Evolutionary conservation across 2,797 vertebrate genomes (phyloP), one percentile per base, ranked within the genome.

Genomic region (Esox masquinongy): DNA sequence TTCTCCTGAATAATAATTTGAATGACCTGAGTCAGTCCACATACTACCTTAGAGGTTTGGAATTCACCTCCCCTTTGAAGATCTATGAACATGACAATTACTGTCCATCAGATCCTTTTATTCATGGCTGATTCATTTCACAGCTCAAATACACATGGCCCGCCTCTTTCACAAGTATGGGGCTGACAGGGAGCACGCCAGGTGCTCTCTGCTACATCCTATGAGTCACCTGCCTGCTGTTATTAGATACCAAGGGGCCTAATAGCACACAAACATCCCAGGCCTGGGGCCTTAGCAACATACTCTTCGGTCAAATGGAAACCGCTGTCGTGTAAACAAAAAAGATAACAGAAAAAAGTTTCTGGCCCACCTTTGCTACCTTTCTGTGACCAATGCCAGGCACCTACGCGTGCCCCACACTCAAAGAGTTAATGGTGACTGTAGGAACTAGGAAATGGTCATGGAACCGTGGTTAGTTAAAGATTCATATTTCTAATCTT

Each of bases 211-310:
- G 39, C 78, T 74, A 68, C 73, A 69, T 86, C 74, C 77, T 84
- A 72, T 88, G 88, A 90, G 76, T 87, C 88, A 90, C 78, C 68
- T 81, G 8, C 77, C 77, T 78, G 80, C 76, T 67, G 77, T 84
- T 82, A 85, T 86, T 83, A 83, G 83, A 80, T 77, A 79, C 84
- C 79, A 85, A 79, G 78, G 63, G 31, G 67, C 70, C 59, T 79
- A 73, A 64, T 74, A n/a, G 68, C 72, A 69, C 68, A 47, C 77
- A 78, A 79, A 80, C 80, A 81, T 82, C 77, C 61, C 22, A 72
- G 77, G 81, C 87, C 84, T 56, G 43, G 80, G 84, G 78, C 80
- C 79, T 73, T 83, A 80, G 83, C 79, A 81, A 84, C 82, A 85
- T 78, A 82, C 81, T 76, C 64, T 53, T 77, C 71, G 66, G 66